These are phyloP conservation scores for Pachliopta kotzebuea DNA, from an alignment of 2,888 invertebrate species.

Conservation along the genomic window DNA sequence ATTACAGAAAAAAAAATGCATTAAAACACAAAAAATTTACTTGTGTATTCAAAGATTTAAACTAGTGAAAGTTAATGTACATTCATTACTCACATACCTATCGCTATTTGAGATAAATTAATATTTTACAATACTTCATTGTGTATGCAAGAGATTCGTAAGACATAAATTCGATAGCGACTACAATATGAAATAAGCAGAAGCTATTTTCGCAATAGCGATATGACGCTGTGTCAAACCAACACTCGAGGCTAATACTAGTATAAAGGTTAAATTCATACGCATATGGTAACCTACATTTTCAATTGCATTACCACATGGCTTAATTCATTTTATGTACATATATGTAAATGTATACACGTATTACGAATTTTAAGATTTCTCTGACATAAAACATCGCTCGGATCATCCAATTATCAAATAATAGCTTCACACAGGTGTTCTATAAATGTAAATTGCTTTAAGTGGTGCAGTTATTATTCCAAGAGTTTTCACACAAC, in stretches of 20 bases:
- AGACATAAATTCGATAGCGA: slow-evolving; percentile 36
- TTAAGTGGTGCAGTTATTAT: slow-evolving; percentile 41
- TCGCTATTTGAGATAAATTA: slow-evolving; percentile 39
- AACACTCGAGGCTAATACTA: slow-evolving; percentile 10
- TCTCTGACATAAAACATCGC: slow-evolving; percentile 35
- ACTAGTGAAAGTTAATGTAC: slow-evolving; percentile 65
- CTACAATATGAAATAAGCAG: slow-evolving; percentile 34
- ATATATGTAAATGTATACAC: neutral
- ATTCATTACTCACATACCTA: slow-evolving; percentile 40
- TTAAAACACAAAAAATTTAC: slow-evolving; percentile 51
- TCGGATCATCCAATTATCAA: slow-evolving; percentile 48
- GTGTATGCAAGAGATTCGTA: slow-evolving; percentile 36
- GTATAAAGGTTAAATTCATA: slow-evolving; percentile 18
- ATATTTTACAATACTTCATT: slow-evolving; percentile 35
- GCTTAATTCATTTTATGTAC: slow-evolving; percentile 7
- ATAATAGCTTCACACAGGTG: slow-evolving; percentile 46
- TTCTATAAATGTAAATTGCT: slow-evolving; percentile 46
- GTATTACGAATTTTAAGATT: slow-evolving; percentile 35
- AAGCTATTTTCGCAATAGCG: slow-evolving; percentile 36
- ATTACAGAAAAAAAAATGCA: slow-evolving; percentile 41
- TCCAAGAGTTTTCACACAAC: slow-evolving; percentile 54
- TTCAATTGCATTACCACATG: neutral
- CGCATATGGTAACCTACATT: slow-evolving; percentile 4
- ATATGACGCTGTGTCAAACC: slow-evolving; percentile 36
- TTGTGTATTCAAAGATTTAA: slow-evolving; percentile 52